These are phyloP conservation scores for Xiphophorus couchianus DNA, from an alignment of 2,113 vertebrate genomes.

Conservation along the genomic window DNA sequence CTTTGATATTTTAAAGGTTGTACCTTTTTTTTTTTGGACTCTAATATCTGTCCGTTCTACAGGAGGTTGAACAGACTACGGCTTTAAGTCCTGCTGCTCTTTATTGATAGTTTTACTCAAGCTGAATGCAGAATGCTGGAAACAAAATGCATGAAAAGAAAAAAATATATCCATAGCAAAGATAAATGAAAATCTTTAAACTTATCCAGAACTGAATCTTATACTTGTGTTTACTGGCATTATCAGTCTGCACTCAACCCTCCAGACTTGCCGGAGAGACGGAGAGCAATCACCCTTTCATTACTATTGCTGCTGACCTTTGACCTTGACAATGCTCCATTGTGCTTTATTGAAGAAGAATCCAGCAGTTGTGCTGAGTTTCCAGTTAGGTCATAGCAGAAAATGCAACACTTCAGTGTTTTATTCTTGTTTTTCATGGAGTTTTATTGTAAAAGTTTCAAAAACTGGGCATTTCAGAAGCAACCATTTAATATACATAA, in stretches of 20 bases:
- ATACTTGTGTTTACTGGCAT: not conserved
- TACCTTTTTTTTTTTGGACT: not conserved
- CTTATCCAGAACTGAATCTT: not conserved
- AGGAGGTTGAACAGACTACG: not conserved
- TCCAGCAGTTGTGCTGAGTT: not conserved
- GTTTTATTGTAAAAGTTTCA: not conserved
- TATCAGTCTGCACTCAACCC: not conserved
- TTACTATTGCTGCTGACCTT: slow-evolving; percentile 27
- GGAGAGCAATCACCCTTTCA: slow-evolving; percentile 3
- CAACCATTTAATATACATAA: not conserved
- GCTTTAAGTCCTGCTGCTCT: not conserved
- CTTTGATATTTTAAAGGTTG: not conserved
- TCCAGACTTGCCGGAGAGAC: not conserved
- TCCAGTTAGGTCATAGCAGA: slow-evolving; percentile 21
- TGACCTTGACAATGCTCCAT: slow-evolving; percentile 18
- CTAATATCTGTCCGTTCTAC: not conserved
- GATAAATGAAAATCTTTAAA: not conserved
- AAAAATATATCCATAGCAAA: not conserved
- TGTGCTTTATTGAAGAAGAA: slow-evolving; percentile 2
- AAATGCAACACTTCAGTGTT: not conserved
- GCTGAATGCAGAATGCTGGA: no score
- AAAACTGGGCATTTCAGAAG: not conserved
- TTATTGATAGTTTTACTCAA: no score
- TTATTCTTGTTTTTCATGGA: not conserved
- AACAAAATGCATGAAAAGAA: not conserved